Conservation (phyloP, 2,888 invertebrate species). For the Conops quadrifasciatus region DNA sequence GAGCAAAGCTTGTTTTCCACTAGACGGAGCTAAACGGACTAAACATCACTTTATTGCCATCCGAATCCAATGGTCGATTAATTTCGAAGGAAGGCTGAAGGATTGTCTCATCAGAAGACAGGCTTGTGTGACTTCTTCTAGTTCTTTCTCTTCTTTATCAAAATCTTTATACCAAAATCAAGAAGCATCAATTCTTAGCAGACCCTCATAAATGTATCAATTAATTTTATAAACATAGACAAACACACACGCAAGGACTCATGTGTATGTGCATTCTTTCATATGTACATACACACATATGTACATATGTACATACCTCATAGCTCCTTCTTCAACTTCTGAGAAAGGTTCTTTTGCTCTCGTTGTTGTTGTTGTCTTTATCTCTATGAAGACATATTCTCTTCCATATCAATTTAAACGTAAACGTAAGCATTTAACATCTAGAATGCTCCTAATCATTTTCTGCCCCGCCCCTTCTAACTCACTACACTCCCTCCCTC, state of each 20-base stretch:
- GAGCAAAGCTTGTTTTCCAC: no score
- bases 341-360: neutral
- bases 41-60: no score
- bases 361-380: constrained; percentile 20
- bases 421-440: constrained; percentile 56
- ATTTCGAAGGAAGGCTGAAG: no score
- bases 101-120: no score
- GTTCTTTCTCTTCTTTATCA: no score
- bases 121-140: no score
- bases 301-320: neutral
- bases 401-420: constrained; percentile 51
- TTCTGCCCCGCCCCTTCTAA: neutral
- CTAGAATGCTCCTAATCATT: neutral
- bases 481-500: neutral
- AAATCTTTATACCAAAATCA: no score
- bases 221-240: constrained; percentile 20
- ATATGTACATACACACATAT: neutral
- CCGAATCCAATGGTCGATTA: no score
- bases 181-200: neutral
- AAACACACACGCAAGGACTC: neutral
- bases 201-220: constrained; percentile 34
- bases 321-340: neutral
- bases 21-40: no score
- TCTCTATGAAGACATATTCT: constrained; percentile 54
- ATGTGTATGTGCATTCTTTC: neutral